Base-by-base conservation (phyloP, 2,888 invertebrate species). In the Rutpela maculata region DNA sequence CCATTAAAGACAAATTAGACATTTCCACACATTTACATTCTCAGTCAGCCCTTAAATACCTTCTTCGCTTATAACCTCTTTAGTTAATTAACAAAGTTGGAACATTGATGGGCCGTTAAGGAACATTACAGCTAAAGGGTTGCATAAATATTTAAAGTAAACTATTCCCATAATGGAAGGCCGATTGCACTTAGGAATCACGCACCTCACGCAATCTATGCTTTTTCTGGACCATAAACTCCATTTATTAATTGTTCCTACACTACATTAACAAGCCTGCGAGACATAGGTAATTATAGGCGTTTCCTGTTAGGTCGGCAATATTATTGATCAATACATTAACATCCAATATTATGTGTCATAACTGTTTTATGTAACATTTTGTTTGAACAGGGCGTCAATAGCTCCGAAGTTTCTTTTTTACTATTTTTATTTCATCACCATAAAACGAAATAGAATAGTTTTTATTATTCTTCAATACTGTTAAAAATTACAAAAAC, bases 21-120 rank as follows among this genome's bases (percentile, higher is more conserved):
- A 65, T 79, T 76, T 70, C 57, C 81, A 75, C 74, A 78, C 76
- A 79, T 76, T 75, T 75, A 75, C 75, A 76, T 77, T 75, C 63
- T 69, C 38, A 62, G 70, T 75, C 74, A 72, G 43, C 72, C 77
- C 72, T 70, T 69, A 77, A 76, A 78, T 78, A 77, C 72, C 76
- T 74, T 74, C 76, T 76, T 75, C 79, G 77, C 80, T 79, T 81
- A 80, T 78, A 77, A 73, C 82, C 82, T 83, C 81, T 82, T 81
- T 78, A 80, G 81, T 80, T 84, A 83, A 84, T 82, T 83, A 82
- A 81, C 81, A 78, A 81, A 84, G 81, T 84, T 83, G 78, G 81
- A 81, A 82, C 83, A 83, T 84, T 84, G 83, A 84, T 83, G 82
- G 83, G 81, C 80, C 80, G 80, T 83, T 82, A 82, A 74, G 76